Percentiles rank a stretch among this genome's conserved stretches.
phyloP scores from a whole-genome alignment of 1,140 invertebrate genomes.

The Andrena cerasifolii region DNA sequence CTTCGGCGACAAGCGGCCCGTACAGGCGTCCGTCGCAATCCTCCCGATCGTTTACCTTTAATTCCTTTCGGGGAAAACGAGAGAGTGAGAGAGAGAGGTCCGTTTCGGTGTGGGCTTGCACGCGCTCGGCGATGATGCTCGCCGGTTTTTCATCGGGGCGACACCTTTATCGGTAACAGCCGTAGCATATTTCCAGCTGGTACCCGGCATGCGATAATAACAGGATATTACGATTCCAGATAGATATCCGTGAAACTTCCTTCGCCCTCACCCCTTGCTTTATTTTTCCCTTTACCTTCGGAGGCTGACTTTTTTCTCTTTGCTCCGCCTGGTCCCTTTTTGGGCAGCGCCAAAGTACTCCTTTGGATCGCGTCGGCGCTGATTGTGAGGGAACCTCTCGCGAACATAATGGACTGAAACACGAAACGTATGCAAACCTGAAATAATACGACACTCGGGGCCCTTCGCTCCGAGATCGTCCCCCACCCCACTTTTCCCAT shows the following conservation, averaged over 20 bases:
- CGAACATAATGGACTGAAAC: constrained; percentile 67
- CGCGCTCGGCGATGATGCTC: constrained; percentile 14
- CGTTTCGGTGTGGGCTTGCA: constrained; percentile 35
- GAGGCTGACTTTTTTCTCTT: neutral
- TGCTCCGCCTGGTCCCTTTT: constrained; percentile 43
- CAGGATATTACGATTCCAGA: constrained; percentile 28
- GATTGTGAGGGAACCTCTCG: constrained; percentile 21
- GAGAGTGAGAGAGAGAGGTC: neutral
- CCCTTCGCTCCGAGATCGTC: constrained; percentile 51
- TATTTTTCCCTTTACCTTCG: neutral
- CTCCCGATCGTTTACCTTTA: constrained; percentile 53
- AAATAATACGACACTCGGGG: constrained; percentile 72
- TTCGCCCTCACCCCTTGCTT: neutral
- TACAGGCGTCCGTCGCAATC: constrained; percentile 49
- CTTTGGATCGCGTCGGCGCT: constrained; percentile 33
- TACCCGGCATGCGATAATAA: constrained; percentile 16
- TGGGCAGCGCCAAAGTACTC: constrained; percentile 23
- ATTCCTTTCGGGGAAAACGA: constrained; percentile 41
- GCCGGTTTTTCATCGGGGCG: constrained; percentile 30
- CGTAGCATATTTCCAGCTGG: neutral
- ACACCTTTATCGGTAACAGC: constrained; percentile 38
- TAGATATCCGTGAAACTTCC: constrained; percentile 25
- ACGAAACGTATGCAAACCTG: constrained; percentile 70
- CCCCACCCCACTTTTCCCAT: constrained; percentile 11
- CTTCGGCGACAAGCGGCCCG: constrained; percentile 46